phyloP scores from a whole-genome alignment of 2,113 vertebrate species.

The Galbula dea region DNA sequence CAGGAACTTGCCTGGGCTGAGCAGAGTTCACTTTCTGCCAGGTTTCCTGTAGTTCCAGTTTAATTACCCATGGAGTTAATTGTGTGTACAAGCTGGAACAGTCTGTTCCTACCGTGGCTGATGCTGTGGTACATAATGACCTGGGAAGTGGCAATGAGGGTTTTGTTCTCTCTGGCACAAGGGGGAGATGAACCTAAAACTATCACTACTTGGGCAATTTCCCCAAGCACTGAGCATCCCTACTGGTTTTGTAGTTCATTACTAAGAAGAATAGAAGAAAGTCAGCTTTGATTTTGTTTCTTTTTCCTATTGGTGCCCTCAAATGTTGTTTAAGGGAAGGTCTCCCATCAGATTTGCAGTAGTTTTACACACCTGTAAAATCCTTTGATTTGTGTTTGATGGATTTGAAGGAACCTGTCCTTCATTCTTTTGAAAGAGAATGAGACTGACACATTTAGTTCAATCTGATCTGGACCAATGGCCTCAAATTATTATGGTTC shows the following conservation, averaged over 20 bases:
- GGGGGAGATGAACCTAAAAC: neutral
- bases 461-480: neutral
- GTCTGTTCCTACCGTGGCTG: neutral
- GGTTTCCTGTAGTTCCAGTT: neutral
- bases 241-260: neutral
- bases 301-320: neutral
- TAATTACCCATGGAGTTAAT: neutral
- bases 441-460: constrained; percentile 1
- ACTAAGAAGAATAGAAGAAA: neutral
- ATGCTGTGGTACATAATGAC: neutral
- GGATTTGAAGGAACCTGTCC: neutral
- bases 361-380: neutral
- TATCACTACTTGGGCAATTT: neutral
- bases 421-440: neutral
- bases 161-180: neutral
- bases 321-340: neutral
- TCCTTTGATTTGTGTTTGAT: neutral
- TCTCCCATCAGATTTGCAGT: neutral
- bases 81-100: neutral
- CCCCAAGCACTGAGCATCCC: neutral
- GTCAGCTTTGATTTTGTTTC: neutral
- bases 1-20: neutral
- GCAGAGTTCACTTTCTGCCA: neutral
- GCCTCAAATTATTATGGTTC: neutral
- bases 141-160: neutral